Evolutionary conservation across 2,888 invertebrate species (phyloP).

Genomic region (Cinara cedri): DNA sequence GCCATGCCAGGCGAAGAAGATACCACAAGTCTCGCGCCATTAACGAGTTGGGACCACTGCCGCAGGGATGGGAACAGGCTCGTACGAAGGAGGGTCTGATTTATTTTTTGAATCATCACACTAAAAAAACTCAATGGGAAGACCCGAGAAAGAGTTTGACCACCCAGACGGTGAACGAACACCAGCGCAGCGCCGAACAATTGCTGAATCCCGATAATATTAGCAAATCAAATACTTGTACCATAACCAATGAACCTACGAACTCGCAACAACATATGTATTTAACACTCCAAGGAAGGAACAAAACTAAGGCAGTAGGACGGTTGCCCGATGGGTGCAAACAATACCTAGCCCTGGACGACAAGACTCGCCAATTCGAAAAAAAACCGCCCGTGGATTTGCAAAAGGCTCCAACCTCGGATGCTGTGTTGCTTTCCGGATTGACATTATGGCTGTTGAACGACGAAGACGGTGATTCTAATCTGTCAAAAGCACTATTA

Average conservation of each 20-base stretch:
- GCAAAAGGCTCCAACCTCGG: slow-evolving; percentile 68
- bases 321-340: slow-evolving; percentile 88
- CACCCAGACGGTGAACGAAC: slow-evolving; percentile 68
- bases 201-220: slow-evolving; percentile 41
- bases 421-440: slow-evolving; percentile 67
- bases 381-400: slow-evolving; percentile 79
- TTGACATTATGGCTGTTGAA: slow-evolving; percentile 64
- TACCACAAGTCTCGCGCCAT: slow-evolving; percentile 76
- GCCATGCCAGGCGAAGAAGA: slow-evolving; percentile 83
- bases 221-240: slow-evolving; percentile 47
- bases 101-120: slow-evolving; percentile 90
- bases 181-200: slow-evolving; percentile 60
- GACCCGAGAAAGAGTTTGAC: slow-evolving; percentile 84
- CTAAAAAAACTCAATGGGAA: slow-evolving; percentile 90
- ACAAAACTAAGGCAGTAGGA: slow-evolving; percentile 65
- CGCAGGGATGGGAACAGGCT: slow-evolving; percentile 92
- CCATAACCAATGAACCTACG: slow-evolving; percentile 56
- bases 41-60: slow-evolving; percentile 85
- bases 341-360: slow-evolving; percentile 82
- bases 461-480: slow-evolving; percentile 70
- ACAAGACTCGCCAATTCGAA: slow-evolving; percentile 86
- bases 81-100: slow-evolving; percentile 90
- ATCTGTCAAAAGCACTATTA: slow-evolving; percentile 68
- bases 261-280: slow-evolving; percentile 57
- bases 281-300: slow-evolving; percentile 56